Conservation (phyloP, 37 sponge, comb jelly and placozoan genomes). For the Geodia barretti region DNA sequence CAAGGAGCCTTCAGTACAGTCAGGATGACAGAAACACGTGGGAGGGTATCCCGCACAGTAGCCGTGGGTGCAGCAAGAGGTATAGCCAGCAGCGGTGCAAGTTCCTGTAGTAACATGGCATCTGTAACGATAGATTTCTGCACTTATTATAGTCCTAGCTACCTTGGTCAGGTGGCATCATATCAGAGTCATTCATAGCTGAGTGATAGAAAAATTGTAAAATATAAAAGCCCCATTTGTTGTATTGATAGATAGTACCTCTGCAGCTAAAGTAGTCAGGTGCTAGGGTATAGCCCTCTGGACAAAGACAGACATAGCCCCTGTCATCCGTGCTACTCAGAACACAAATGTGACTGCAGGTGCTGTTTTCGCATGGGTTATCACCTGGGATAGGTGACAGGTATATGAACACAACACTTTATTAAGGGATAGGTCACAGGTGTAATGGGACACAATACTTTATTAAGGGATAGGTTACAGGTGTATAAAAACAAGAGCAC, state of each 20-base stretch:
- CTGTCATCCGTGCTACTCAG: neutral
- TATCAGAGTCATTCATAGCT: too few relatives aligned
- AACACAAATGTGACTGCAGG: conserved; percentile 75
- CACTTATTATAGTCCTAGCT: too few relatives aligned
- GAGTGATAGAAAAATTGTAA: too few relatives aligned
- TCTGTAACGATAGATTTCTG: too few relatives aligned
- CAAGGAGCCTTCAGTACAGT: neutral
- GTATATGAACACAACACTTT: neutral
- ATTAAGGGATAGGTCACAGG: neutral
- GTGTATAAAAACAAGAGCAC: neutral
- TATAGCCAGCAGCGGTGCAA: conserved; percentile 37
- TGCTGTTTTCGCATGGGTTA: conserved; percentile 48
- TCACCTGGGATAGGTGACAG: conserved; percentile 21
- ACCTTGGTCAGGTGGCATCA: too few relatives aligned
- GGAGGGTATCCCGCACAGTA: conserved; percentile 19
- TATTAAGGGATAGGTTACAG: neutral
- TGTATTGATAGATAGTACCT: too few relatives aligned
- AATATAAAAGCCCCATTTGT: too few relatives aligned
- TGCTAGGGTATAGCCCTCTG: conserved; percentile 42
- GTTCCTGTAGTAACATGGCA: neutral
- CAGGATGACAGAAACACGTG: conserved; percentile 26
- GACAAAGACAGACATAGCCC: conserved; percentile 57
- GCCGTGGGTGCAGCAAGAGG: conserved; percentile 25
- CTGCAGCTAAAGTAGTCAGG: too few relatives aligned
- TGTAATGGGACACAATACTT: neutral